Percentiles rank a stretch among this genome's conserved stretches.
These are phyloP conservation scores for Diploscapter pachys DNA, from an alignment of 1,140 invertebrate genomes.

Conservation along the genomic window DNA sequence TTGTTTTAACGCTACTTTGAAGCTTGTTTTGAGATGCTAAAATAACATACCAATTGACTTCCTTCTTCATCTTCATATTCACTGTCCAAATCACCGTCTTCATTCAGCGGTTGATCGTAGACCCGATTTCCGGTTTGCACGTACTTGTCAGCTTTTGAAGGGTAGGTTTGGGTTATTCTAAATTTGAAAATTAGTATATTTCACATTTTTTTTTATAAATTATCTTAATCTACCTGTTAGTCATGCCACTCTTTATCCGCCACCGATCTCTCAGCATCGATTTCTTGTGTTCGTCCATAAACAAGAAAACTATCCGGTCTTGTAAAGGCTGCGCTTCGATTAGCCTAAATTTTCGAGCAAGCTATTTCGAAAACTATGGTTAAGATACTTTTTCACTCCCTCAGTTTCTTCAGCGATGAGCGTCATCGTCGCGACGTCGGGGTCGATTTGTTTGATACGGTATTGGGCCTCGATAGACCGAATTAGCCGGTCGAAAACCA, in stretches of 20 bases:
- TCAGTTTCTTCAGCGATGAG: slow-evolving; percentile 29
- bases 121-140: slow-evolving; percentile 35
- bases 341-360: slow-evolving; percentile 5
- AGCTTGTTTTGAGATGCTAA: too few species aligned
- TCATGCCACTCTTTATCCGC: slow-evolving; percentile 25
- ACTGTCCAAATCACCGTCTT: slow-evolving; percentile 14
- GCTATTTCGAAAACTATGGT: not conserved
- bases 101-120: slow-evolving; percentile 24
- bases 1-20: too few species aligned
- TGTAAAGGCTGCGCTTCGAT: slow-evolving; percentile 25
- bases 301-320: slow-evolving; percentile 29
- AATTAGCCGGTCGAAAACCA: slow-evolving; percentile 33
- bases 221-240: slow-evolving; percentile 14
- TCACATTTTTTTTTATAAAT: not conserved
- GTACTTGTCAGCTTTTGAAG: slow-evolving; percentile 28
- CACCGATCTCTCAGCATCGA: slow-evolving; percentile 31
- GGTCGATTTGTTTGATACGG: slow-evolving; percentile 35
- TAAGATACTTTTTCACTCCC: slow-evolving; percentile 26
- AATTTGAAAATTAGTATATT: not conserved
- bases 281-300: slow-evolving; percentile 35
- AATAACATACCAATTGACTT: too few species aligned
- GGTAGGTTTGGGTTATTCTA: slow-evolving; percentile 37
- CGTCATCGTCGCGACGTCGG: slow-evolving; percentile 34
- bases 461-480: slow-evolving; percentile 34
- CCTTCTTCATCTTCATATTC: slow-evolving; percentile 26